Conservation (phyloP, 2,113 vertebrate species). For the Damaliscus lunatus region DNA sequence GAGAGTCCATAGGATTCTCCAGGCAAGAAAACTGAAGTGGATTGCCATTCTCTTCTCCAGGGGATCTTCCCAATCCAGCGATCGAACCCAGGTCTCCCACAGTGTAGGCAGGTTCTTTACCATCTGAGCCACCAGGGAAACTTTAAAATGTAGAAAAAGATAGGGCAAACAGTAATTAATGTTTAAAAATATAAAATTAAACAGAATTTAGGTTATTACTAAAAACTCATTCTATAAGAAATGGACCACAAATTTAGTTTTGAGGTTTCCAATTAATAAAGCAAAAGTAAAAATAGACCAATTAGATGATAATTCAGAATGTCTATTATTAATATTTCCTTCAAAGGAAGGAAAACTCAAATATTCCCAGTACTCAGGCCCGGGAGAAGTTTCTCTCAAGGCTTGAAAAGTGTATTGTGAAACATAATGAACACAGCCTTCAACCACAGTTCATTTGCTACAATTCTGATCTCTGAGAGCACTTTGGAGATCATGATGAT, state of each 20-base stretch:
- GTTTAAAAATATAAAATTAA: not conserved
- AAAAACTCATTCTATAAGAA: not conserved
- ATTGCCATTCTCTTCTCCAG: not conserved
- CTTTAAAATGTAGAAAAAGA: not conserved
- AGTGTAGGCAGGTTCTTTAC: not conserved
- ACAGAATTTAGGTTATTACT: not conserved
- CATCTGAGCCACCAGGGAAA: not conserved
- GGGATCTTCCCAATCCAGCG: not conserved
- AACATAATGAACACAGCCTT: not conserved
- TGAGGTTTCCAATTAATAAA: not conserved
- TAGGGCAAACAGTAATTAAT: not conserved
- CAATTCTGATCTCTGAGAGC: not conserved
- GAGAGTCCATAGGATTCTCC: not conserved
- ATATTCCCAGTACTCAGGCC: not conserved
- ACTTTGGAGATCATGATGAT: not conserved
- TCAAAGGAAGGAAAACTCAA: not conserved
- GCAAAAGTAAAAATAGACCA: not conserved
- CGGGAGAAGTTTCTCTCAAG: not conserved
- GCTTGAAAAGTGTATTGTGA: not conserved
- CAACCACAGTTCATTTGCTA: not conserved
- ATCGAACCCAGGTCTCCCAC: not conserved
- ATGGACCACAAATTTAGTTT: not conserved
- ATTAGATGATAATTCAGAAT: not conserved
- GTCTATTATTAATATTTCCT: not conserved
- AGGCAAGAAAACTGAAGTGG: not conserved